Conservation (phyloP, 2,113 vertebrate species). For the Pollachius pollachius region DNA sequence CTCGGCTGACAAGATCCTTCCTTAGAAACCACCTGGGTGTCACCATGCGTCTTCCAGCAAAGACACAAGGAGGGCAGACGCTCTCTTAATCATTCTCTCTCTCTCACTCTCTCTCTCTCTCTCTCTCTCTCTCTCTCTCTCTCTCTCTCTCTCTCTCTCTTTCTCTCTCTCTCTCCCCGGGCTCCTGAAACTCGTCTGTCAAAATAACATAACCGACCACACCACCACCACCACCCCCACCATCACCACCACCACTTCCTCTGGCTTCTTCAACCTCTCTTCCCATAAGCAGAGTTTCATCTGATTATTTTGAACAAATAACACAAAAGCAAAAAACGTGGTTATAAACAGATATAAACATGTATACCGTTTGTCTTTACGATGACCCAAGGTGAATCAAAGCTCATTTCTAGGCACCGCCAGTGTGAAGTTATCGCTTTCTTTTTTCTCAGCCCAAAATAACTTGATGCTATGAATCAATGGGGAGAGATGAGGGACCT, state of each 20-base stretch:
- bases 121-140: constrained; percentile 37
- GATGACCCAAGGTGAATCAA: constrained; percentile 61
- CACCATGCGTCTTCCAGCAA: constrained; percentile 62
- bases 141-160: constrained; percentile 42
- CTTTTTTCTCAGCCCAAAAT: constrained; percentile 41
- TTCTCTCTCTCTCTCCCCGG: constrained; percentile 47
- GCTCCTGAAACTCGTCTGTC: constrained; percentile 54
- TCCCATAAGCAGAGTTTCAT: too few species aligned
- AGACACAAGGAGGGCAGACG: constrained; percentile 70
- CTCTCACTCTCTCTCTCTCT: constrained; percentile 42
- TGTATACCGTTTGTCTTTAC: too few species aligned
- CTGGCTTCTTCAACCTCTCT: too few species aligned
- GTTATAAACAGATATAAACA: constrained; percentile 40
- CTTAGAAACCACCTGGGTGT: constrained; percentile 61
- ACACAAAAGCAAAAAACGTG: constrained; percentile 57
- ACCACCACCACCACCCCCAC: constrained; percentile 8
- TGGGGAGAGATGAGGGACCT: constrained; percentile 43
- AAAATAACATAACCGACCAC: constrained; percentile 73
- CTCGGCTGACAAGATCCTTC: constrained; percentile 55
- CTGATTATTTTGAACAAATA: too few species aligned
- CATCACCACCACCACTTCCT: constrained; percentile 43
- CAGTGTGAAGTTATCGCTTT: constrained; percentile 30
- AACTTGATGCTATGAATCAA: constrained; percentile 61
- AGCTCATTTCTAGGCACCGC: constrained; percentile 43
- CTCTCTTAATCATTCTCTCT: constrained; percentile 66